A percentile compares a stretch with the other conserved stretches of the same genome.
Evolutionary conservation across 2,113 vertebrate species (phyloP).

Genomic region (Apodemus sylvaticus): DNA sequence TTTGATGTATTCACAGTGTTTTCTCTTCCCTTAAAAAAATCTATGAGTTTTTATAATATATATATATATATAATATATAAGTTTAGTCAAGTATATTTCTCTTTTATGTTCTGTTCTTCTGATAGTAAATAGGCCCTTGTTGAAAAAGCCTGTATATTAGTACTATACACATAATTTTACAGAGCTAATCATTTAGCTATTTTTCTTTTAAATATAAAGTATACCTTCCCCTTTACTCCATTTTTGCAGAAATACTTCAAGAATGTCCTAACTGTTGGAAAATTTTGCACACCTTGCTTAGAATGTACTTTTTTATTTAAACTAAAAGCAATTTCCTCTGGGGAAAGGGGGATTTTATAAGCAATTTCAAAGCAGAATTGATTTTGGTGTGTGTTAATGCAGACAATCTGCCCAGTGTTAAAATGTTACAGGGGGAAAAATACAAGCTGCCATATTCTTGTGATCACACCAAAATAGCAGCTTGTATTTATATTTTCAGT

Average conservation of each 20-base stretch:
- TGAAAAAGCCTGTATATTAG: not conserved
- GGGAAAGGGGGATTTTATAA: constrained; percentile 71
- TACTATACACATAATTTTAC: not conserved
- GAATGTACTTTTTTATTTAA: constrained; percentile 69
- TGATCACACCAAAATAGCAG: constrained; percentile 83
- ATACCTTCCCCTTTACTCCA: not conserved
- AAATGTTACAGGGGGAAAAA: constrained; percentile 79
- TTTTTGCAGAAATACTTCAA: not conserved
- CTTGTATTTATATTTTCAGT: constrained; percentile 81
- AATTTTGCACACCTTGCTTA: constrained; percentile 19
- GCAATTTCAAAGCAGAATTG: constrained; percentile 81
- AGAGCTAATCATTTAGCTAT: not conserved
- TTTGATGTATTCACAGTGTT: constrained; percentile 4
- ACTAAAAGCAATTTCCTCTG: constrained; percentile 69
- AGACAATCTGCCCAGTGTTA: constrained; percentile 84
- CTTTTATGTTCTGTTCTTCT: not conserved
- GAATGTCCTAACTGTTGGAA: not conserved
- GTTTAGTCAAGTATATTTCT: constrained; percentile 45
- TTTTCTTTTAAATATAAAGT: not conserved
- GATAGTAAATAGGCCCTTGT: constrained; percentile 20
- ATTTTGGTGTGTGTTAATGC: constrained; percentile 81
- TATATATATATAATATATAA: not conserved
- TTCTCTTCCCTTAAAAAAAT: constrained; percentile 24
- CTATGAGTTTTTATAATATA: not conserved
- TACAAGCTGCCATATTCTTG: constrained; percentile 79